Percentiles rank a stretch among this genome's conserved stretches.
These are phyloP conservation scores for Hemibagrus guttatus DNA, from an alignment of 2,797 vertebrate genomes.

Conservation along the genomic window DNA sequence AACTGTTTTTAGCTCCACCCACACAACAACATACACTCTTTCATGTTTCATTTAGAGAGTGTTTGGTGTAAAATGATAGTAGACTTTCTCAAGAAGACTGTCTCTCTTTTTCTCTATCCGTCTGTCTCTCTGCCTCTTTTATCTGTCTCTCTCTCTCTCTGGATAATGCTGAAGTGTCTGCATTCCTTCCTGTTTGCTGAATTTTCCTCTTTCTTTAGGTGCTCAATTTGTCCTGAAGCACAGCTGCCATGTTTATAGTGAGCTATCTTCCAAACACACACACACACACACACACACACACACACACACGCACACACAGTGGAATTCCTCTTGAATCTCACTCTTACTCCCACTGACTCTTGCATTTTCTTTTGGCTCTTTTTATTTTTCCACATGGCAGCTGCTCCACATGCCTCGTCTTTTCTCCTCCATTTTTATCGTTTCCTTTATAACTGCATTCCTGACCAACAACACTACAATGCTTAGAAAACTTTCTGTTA, in stretches of 20 bases:
- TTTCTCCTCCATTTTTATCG: too few relatives aligned
- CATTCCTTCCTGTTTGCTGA: background rate
- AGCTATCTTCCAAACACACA: slow-evolving; percentile 16
- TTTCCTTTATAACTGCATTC: background rate
- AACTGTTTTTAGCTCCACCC: background rate
- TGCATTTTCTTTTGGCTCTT: background rate
- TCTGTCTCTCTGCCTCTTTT: background rate
- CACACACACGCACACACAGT: slow-evolving; percentile 31
- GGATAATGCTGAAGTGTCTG: background rate
- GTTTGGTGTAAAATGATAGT: background rate
- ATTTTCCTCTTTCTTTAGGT: slow-evolving; percentile 22
- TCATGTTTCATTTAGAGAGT: too few relatives aligned
- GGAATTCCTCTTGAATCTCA: background rate
- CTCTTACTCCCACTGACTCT: slow-evolving; percentile 14
- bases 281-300: slow-evolving; percentile 3
- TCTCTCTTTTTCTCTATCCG: background rate
- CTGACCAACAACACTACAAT: background rate
- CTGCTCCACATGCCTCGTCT: background rate
- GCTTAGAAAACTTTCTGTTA: background rate
- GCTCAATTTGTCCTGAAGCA: slow-evolving; percentile 38
- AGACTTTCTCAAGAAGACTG: background rate
- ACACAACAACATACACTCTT: background rate
- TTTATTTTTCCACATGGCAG: slow-evolving; percentile 19
- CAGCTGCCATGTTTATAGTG: slow-evolving; percentile 43
- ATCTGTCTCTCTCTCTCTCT: background rate